Percentiles rank a stretch among this genome's conserved stretches.
phyloP scores from a whole-genome alignment of 2,797 vertebrate genomes.

The Scarus forsteni region DNA sequence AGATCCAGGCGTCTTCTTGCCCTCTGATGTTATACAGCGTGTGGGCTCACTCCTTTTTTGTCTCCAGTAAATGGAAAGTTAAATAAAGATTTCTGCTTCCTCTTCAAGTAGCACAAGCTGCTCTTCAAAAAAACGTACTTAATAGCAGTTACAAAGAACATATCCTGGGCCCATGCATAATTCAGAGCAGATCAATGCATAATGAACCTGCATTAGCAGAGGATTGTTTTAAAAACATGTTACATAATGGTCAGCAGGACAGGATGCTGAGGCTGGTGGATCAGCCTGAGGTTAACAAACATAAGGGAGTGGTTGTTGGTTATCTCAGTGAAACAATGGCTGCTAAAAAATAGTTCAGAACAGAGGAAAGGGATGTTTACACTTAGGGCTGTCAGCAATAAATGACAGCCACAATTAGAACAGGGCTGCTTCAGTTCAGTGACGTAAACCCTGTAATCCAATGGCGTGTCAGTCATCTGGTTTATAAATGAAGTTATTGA shows the following conservation, averaged over 20 bases:
- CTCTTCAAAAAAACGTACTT: slow-evolving; percentile 37
- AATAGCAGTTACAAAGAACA: slow-evolving; percentile 54
- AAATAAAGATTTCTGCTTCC: slow-evolving; percentile 67
- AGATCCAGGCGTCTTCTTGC: slow-evolving; percentile 26
- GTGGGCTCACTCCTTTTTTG: slow-evolving; percentile 50
- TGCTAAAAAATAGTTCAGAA: slow-evolving; percentile 29
- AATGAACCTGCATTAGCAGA: slow-evolving; percentile 21
- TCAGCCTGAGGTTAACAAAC: slow-evolving; percentile 33
- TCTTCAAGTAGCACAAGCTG: slow-evolving; percentile 47
- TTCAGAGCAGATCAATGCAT: slow-evolving; percentile 36
- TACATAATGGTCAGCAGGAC: slow-evolving; percentile 41
- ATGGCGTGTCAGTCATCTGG: slow-evolving; percentile 70
- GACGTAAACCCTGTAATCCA: slow-evolving; percentile 37
- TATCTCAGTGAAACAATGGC: slow-evolving; percentile 29
- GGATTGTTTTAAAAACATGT: slow-evolving; percentile 6
- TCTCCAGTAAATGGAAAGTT: slow-evolving; percentile 62
- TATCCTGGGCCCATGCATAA: slow-evolving; percentile 49
- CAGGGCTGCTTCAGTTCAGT: slow-evolving; percentile 37
- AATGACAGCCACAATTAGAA: slow-evolving; percentile 16
- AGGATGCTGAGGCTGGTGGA: slow-evolving; percentile 37
- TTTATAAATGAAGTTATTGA: slow-evolving; percentile 80
- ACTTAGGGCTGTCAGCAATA: slow-evolving; percentile 32
- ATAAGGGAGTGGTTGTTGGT: slow-evolving; percentile 33
- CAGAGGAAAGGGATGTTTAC: slow-evolving; percentile 54
- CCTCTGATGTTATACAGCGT: slow-evolving; percentile 36